Percentiles rank a stretch among this genome's conserved stretches.
These are phyloP conservation scores for Ichneumoninae sp. DNA, from an alignment of 2,888 invertebrate genomes.

Conservation along the genomic window DNA sequence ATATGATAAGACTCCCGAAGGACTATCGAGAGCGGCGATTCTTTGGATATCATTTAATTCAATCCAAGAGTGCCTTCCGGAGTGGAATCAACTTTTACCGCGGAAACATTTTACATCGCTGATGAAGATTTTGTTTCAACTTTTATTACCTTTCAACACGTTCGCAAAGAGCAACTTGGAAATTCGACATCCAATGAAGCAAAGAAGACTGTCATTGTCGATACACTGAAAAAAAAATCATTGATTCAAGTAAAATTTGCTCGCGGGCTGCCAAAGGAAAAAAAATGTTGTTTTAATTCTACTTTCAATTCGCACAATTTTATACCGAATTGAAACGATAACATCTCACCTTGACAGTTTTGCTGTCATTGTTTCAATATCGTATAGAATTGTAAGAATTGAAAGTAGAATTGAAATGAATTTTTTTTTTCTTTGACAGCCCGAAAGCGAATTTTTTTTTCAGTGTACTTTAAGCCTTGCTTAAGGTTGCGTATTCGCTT, in stretches of 20 bases:
- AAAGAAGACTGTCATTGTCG: not conserved
- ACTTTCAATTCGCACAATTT: no score
- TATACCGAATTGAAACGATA: no score
- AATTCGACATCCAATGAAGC: not conserved
- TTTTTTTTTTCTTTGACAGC: no score
- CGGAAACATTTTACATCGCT: not conserved
- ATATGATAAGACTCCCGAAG: conserved; percentile 39
- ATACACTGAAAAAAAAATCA: no score
- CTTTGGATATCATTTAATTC: conserved; percentile 47
- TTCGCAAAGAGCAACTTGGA: not conserved
- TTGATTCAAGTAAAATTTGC: no score
- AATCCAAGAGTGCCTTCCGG: conserved; percentile 3
- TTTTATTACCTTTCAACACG: not conserved
- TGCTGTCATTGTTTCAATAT: no score
- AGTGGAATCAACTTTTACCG: not conserved
- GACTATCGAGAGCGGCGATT: conserved; percentile 27
- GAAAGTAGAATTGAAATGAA: no score
- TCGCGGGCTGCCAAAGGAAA: no score
- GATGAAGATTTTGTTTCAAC: not conserved
- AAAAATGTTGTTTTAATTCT: no score
- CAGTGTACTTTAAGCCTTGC: not conserved
- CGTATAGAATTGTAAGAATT: no score
- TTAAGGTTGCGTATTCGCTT: not conserved
- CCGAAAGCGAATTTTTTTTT: no score
- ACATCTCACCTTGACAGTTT: no score